Evolutionary conservation across 2,113 vertebrate species (phyloP).

Genomic region (Diadophis punctatus): DNA sequence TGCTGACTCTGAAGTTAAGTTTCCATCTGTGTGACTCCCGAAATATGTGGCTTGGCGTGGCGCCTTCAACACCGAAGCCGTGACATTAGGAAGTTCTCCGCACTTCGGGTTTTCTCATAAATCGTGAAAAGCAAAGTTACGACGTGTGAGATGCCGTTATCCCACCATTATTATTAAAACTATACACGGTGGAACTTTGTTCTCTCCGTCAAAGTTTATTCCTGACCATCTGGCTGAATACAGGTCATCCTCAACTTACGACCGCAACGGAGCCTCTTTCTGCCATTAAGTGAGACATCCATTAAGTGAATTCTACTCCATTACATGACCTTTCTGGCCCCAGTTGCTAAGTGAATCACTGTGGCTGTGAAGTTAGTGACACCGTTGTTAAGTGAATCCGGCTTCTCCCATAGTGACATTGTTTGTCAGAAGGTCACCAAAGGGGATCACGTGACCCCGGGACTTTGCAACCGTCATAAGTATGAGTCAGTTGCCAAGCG

Average conservation of each 20-base stretch:
- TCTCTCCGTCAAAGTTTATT: neutral
- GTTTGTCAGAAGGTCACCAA: neutral
- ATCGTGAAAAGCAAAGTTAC: neutral
- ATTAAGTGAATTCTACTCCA: neutral
- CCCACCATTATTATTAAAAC: too few species aligned
- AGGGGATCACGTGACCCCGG: too few species aligned
- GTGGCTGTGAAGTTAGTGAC: too few species aligned
- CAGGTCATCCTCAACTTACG: neutral
- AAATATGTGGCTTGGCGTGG: neutral
- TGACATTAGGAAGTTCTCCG: neutral
- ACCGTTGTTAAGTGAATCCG: too few species aligned
- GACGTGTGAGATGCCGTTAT: neutral
- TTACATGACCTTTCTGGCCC: neutral
- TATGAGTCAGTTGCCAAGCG: too few species aligned
- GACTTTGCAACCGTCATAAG: neutral
- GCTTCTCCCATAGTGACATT: neutral
- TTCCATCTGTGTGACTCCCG: neutral
- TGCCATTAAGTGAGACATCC: neutral
- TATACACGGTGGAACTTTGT: neutral
- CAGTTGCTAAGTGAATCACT: neutral
- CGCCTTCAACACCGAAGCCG: neutral
- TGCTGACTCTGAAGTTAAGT: neutral
- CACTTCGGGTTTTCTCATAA: neutral
- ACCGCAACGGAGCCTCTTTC: too few species aligned
- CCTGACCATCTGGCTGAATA: neutral